Conservation (phyloP, 1,140 invertebrate species). For the Coptotermes formosanus region DNA sequence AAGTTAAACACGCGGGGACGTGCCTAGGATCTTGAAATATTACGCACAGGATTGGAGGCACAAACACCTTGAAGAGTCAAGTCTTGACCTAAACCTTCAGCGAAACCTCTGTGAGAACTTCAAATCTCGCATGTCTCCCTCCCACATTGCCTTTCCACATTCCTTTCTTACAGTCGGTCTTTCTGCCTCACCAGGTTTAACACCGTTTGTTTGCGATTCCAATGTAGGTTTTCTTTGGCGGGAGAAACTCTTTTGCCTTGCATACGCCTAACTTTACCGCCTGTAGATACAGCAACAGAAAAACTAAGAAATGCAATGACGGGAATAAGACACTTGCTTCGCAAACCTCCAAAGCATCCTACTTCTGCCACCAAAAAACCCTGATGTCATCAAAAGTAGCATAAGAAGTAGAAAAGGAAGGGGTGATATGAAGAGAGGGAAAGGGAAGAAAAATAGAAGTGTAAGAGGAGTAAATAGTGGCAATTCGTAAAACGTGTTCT, state of each 20-base stretch:
- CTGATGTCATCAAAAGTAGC: slow-evolving; percentile 4
- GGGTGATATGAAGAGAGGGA: neutral
- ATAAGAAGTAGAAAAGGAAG: neutral
- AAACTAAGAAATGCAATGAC: neutral
- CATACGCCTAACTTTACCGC: neutral
- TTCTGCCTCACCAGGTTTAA: neutral
- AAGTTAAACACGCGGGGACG: too few relatives aligned
- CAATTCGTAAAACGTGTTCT: slow-evolving; percentile 12
- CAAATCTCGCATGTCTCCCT: neutral
- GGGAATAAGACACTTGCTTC: neutral
- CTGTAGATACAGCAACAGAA: neutral
- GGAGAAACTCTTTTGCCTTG: neutral
- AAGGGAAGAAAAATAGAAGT: neutral
- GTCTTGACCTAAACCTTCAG: too few relatives aligned
- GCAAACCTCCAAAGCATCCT: neutral
- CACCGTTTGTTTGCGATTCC: slow-evolving; percentile 12
- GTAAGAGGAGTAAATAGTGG: slow-evolving; percentile 3
- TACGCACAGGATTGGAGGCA: too few relatives aligned
- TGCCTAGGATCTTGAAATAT: too few relatives aligned
- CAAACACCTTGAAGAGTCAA: too few relatives aligned
- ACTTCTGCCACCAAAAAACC: neutral
- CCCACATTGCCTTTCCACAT: neutral
- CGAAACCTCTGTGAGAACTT: too few relatives aligned
- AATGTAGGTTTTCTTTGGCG: neutral
- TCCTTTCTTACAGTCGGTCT: neutral